Percentiles rank a stretch among this genome's conserved stretches.
Conservation (phyloP, 2,797 vertebrate species). For the Anguilla megastoma region DNA sequence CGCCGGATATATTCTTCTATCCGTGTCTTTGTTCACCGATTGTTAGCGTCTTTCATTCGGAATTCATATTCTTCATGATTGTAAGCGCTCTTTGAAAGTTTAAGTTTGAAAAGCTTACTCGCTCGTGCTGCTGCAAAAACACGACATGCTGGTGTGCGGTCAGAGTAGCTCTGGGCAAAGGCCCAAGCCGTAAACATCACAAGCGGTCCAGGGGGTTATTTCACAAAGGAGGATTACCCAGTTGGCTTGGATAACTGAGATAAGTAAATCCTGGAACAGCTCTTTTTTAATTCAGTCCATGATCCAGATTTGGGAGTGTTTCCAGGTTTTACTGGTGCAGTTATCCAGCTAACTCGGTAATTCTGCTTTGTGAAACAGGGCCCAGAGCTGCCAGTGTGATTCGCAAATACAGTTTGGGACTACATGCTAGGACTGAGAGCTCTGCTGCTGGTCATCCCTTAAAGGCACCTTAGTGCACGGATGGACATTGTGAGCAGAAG, state of each 20-base stretch:
- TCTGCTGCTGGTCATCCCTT: not conserved
- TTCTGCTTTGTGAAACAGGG: too few relatives aligned
- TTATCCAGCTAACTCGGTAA: too few relatives aligned
- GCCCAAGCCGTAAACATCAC: not conserved
- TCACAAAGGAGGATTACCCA: too few relatives aligned
- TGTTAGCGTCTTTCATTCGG: not conserved
- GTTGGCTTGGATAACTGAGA: too few relatives aligned
- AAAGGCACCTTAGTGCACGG: not conserved
- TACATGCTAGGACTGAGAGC: not conserved
- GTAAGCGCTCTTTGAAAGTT: not conserved
- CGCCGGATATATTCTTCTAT: not conserved
- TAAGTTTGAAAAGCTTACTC: not conserved
- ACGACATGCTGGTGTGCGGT: not conserved
- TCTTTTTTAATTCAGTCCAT: too few relatives aligned
- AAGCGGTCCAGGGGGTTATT: not conserved
- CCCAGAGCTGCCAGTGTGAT: not conserved
- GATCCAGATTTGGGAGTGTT: too few relatives aligned
- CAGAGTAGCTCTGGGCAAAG: not conserved
- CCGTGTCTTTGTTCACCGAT: not conserved
- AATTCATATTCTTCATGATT: not conserved
- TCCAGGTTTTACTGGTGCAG: too few relatives aligned
- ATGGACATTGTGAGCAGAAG: not conserved
- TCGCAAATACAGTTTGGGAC: not conserved
- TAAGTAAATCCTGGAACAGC: too few relatives aligned
- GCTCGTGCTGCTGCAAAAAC: not conserved